These are phyloP conservation scores for Sesia bembeciformis DNA, from an alignment of 2,888 invertebrate genomes.

Conservation along the genomic window DNA sequence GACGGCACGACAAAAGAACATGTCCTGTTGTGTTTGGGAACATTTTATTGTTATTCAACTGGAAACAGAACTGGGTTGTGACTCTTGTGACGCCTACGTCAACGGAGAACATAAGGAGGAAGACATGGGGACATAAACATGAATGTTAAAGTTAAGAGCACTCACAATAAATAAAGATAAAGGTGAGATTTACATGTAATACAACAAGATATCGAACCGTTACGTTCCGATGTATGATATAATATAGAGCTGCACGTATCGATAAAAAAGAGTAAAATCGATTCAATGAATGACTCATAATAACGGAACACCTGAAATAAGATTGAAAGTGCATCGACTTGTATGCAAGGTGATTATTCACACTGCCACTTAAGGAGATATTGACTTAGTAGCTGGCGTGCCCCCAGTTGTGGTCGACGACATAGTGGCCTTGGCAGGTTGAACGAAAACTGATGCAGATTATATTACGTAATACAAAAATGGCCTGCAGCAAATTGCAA, in stretches of 20 bases:
- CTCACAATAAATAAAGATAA: conserved; percentile 68
- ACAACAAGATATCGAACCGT: conserved; percentile 51
- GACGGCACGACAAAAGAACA: conserved; percentile 37
- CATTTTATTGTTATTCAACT: conserved; percentile 42
- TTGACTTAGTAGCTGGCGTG: conserved; percentile 50
- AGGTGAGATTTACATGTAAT: conserved; percentile 48
- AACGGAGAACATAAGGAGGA: conserved; percentile 43
- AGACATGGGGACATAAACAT: conserved; percentile 49
- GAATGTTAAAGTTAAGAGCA: conserved; percentile 49
- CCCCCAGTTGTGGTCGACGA: conserved; percentile 38
- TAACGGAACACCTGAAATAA: conserved; percentile 40
- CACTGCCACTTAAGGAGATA: conserved; percentile 53
- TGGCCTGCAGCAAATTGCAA: conserved; percentile 52
- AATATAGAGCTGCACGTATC: not conserved
- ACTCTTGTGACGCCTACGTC: conserved; percentile 55
- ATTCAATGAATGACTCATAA: conserved; percentile 36
- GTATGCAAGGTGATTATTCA: conserved; percentile 52
- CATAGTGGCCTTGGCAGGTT: conserved; percentile 35
- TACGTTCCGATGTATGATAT: conserved; percentile 26
- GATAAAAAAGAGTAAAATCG: conserved; percentile 1
- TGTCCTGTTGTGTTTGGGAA: conserved; percentile 29
- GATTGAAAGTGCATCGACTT: conserved; percentile 59
- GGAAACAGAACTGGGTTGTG: conserved; percentile 37
- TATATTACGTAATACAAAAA: conserved; percentile 42
- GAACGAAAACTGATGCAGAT: conserved; percentile 48